Evolutionary conservation across 2,113 vertebrate genomes (phyloP).

Genomic region (Rhizomys pruinosus): DNA sequence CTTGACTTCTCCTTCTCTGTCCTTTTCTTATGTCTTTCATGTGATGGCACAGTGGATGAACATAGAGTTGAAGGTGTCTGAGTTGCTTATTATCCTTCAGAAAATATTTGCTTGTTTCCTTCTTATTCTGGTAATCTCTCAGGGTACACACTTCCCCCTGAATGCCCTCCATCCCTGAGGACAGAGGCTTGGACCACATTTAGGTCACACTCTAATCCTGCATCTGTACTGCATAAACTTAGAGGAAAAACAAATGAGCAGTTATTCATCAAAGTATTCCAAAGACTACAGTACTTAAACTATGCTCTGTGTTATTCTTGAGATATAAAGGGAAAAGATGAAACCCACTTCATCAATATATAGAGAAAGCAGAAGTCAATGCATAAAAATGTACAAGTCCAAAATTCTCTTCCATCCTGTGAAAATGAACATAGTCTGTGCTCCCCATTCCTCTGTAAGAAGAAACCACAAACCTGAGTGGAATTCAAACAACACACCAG

Average conservation of each 20-base stretch:
- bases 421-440: not conserved
- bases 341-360: not conserved
- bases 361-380: too few relatives aligned
- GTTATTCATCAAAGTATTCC: not conserved
- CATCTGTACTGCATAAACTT: not conserved
- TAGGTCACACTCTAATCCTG: not conserved
- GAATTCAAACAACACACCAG: not conserved
- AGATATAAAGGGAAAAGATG: not conserved
- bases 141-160: fast-evolving
- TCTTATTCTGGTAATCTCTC: not conserved
- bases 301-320: not conserved
- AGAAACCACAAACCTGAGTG: not conserved
- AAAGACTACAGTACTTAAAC: not conserved
- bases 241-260: not conserved
- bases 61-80: not conserved
- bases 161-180: too few relatives aligned
- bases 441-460: not conserved
- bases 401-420: not conserved
- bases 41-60: not conserved
- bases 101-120: not conserved
- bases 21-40: too few relatives aligned
- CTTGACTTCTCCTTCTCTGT: not conserved
- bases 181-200: not conserved
- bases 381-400: not conserved
- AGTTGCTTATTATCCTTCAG: not conserved